Conservation (phyloP, 2,113 vertebrate species). For the Archocentrus centrarchus region DNA sequence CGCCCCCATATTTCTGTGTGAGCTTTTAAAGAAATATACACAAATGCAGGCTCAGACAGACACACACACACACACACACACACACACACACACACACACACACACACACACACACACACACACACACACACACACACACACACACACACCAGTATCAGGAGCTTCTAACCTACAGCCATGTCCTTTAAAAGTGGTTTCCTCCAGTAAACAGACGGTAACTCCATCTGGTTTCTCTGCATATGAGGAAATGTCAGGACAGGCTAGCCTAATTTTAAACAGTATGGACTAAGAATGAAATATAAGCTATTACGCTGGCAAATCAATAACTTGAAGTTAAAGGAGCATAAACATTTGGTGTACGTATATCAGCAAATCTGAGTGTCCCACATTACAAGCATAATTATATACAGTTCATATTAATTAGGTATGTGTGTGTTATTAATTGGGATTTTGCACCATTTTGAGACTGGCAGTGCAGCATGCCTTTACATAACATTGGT, state of each 20-base stretch:
- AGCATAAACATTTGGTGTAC: neutral
- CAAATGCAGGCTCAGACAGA: neutral
- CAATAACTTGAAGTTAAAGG: neutral
- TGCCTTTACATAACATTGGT: too few species aligned
- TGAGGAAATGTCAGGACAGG: neutral
- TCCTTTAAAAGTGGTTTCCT: conserved; percentile 34
- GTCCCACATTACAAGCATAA: too few species aligned
- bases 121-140: neutral
- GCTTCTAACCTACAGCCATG: conserved; percentile 23
- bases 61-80: too few species aligned
- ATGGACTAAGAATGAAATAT: neutral
- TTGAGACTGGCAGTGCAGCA: too few species aligned
- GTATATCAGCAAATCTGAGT: too few species aligned
- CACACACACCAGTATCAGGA: neutral
- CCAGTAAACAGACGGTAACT: neutral
- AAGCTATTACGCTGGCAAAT: neutral
- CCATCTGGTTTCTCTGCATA: conserved; percentile 24
- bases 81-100: too few species aligned
- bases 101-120: too few species aligned
- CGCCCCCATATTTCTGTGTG: neutral
- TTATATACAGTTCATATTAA: too few species aligned
- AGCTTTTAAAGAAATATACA: conserved; percentile 9
- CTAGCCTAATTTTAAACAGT: neutral
- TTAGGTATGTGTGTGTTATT: too few species aligned
- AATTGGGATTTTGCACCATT: too few species aligned